Percentiles rank a stretch among this genome's conserved stretches.
phyloP scores from a whole-genome alignment of 2,113 vertebrate species.

The Prietella phreatophila region DNA sequence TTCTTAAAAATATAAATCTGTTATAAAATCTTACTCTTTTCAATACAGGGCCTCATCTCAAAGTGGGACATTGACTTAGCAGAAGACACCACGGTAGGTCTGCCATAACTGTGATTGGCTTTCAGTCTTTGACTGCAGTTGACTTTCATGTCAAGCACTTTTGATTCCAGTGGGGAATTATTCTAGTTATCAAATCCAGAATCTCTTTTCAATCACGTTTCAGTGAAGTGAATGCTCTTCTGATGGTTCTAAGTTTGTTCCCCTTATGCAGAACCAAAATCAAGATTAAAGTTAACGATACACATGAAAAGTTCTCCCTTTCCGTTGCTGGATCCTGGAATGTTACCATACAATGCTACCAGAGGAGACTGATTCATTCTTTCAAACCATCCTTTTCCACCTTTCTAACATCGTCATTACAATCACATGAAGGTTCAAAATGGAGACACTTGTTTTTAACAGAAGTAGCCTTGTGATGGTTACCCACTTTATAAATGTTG shows the following conservation, averaged over 20 bases:
- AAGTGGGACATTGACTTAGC: background rate
- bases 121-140: conserved; percentile 8
- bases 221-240: background rate
- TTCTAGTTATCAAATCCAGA: background rate
- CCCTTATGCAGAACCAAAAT: background rate
- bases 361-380: background rate
- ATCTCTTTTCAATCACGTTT: background rate
- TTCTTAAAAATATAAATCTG: background rate
- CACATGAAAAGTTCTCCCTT: background rate
- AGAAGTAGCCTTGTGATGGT: background rate
- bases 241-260: background rate
- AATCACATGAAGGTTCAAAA: background rate
- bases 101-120: background rate
- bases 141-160: background rate
- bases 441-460: background rate
- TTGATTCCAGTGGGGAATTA: background rate
- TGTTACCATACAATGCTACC: background rate
- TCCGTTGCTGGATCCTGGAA: background rate
- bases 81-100: conserved; percentile 14
- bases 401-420: background rate
- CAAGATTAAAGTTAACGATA: background rate
- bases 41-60: background rate
- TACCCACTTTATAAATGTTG: background rate
- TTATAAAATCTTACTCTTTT: conserved; percentile 25
- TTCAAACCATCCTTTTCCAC: background rate